Percentiles rank a stretch among this genome's conserved stretches.
Evolutionary conservation across 2,113 vertebrate species (phyloP).

Genomic region (Bungarus multicinctus): DNA sequence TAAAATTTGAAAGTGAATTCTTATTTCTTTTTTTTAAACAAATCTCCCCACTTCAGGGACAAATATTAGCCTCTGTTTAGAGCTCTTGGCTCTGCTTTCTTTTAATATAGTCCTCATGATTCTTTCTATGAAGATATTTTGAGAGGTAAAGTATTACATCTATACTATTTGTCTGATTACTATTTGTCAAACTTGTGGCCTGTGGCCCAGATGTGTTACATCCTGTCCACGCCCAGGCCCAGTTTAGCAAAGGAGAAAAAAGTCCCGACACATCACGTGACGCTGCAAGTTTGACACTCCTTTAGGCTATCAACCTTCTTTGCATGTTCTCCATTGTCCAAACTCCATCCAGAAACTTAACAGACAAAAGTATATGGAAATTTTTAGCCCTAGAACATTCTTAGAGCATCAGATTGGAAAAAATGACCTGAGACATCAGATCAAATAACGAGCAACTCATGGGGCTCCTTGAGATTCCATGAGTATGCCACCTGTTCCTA

Average conservation of each 20-base stretch:
- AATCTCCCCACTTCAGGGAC: background rate
- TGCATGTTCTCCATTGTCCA: background rate
- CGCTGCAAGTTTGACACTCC: background rate
- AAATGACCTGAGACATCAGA: background rate
- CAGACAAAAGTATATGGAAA: background rate
- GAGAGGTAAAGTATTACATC: background rate
- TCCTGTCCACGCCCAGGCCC: too few relatives aligned
- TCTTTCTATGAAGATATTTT: background rate
- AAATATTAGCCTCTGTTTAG: background rate
- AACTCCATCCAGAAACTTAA: background rate
- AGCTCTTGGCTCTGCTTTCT: background rate
- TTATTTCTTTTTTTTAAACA: background rate
- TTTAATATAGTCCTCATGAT: background rate
- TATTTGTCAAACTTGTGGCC: background rate
- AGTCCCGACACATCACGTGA: too few relatives aligned
- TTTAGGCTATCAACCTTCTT: background rate
- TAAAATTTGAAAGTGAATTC: background rate
- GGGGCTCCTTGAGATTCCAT: rapidly evolving
- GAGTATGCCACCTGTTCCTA: background rate
- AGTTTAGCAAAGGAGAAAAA: too few relatives aligned
- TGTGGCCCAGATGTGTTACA: background rate
- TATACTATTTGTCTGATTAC: background rate
- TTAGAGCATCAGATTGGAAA: background rate
- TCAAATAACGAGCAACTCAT: rapidly evolving
- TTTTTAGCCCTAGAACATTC: background rate